Percentiles rank a stretch among this genome's conserved stretches.
These are phyloP conservation scores for Opisthograptis luteolata DNA, from an alignment of 2,888 invertebrate genomes.

Conservation along the genomic window DNA sequence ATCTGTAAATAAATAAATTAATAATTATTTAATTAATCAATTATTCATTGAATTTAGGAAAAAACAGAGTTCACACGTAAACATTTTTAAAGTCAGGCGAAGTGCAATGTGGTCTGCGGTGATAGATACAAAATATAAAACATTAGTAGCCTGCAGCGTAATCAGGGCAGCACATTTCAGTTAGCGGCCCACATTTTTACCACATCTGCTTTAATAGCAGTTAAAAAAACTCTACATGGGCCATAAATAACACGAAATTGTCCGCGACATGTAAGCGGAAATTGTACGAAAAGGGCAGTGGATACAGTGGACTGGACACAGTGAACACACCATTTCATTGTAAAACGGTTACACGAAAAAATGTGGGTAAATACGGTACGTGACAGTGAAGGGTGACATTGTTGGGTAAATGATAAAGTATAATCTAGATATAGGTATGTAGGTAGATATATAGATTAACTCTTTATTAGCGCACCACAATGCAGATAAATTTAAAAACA, in stretches of 20 bases:
- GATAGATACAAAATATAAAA: too few relatives aligned
- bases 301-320: slow-evolving; percentile 8
- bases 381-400: neutral
- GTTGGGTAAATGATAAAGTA: neutral
- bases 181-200: slow-evolving; percentile 8
- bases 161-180: neutral
- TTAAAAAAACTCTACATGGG: slow-evolving; percentile 21
- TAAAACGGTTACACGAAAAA: slow-evolving; percentile 1
- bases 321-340: slow-evolving; percentile 9
- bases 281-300: slow-evolving; percentile 28
- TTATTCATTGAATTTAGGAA: too few relatives aligned
- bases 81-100: too few relatives aligned
- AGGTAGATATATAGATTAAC: too few relatives aligned
- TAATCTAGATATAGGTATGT: neutral
- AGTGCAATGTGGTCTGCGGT: too few relatives aligned
- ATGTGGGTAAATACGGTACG: too few relatives aligned
- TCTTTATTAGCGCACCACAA: too few relatives aligned
- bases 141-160: too few relatives aligned
- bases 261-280: slow-evolving; percentile 29
- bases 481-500: too few relatives aligned
- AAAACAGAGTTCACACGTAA: too few relatives aligned
- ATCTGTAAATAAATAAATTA: too few relatives aligned
- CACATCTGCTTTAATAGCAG: slow-evolving; percentile 11
- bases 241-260: slow-evolving; percentile 38
- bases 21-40: too few relatives aligned